Base-by-base conservation (phyloP, 1,140 invertebrate species). In the Capitella teleta region DNA sequence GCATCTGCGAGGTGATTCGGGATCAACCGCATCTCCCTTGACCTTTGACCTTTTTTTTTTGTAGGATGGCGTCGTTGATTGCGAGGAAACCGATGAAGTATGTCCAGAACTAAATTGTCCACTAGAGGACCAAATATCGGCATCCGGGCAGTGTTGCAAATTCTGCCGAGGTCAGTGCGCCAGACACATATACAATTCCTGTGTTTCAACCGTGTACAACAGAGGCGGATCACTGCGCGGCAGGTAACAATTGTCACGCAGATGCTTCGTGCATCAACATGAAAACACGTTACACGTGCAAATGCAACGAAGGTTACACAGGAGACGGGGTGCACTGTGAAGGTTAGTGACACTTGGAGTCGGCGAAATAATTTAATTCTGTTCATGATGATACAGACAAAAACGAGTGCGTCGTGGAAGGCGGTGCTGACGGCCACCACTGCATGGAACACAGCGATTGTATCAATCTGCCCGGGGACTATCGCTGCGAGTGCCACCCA, bases 61-160 rank as follows among this genome's bases (percentile, higher is more conserved):
- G n/a, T n/a, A n/a, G n/a, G n/a, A n/a, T n/a, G n/a, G n/a, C n/a
- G n/a, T n/a, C n/a, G n/a, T n/a, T n/a, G n/a, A n/a, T n/a, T n/a
- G n/a, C n/a, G n/a, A n/a, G n/a, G n/a, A n/a, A n/a, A n/a, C n/a
- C n/a, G n/a, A n/a, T n/a, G n/a, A n/a, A n/a, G n/a, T n/a, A n/a
- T n/a, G n/a, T n/a, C n/a, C n/a, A n/a, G n/a, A n/a, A n/a, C n/a
- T n/a, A n/a, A n/a, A n/a, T n/a, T n/a, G n/a, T n/a, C n/a, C n/a
- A n/a, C n/a, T n/a, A n/a, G n/a, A n/a, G n/a, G n/a, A n/a, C n/a
- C n/a, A n/a, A n/a, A n/a, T n/a, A n/a, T n/a, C n/a, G n/a, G n/a
- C n/a, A n/a, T n/a, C n/a, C n/a, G 85, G 82, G 44, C 82, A 90
- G 66, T 93, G 88, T 71, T 93, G 87, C 74, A 87, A 86, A 69